These are phyloP conservation scores for Odocoileus virginianus DNA, from an alignment of 2,113 vertebrate genomes.

Conservation along the genomic window DNA sequence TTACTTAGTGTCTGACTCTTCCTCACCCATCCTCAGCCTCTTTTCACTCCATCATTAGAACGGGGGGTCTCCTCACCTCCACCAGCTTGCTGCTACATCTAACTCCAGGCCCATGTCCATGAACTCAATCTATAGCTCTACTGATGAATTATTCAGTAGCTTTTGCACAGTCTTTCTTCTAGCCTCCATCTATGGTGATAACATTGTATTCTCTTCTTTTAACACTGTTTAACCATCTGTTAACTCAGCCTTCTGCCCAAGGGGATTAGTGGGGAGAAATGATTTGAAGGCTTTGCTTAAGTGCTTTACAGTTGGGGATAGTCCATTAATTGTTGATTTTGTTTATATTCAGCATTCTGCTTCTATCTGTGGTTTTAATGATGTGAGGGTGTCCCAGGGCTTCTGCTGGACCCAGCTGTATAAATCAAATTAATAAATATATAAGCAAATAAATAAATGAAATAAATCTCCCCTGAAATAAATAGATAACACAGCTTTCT, in stretches of 20 bases:
- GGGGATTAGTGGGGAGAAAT: conserved; percentile 35
- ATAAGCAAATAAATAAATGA: conserved; percentile 60
- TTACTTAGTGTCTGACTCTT: not conserved
- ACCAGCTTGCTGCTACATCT: not conserved
- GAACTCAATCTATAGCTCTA: not conserved
- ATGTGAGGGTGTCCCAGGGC: conserved; percentile 60
- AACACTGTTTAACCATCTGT: conserved; percentile 74
- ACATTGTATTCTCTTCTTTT: conserved; percentile 50
- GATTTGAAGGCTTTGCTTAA: conserved; percentile 62
- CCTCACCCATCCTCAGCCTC: not conserved
- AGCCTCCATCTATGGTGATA: not conserved
- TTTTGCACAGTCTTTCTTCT: conserved; percentile 8
- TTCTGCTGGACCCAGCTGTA: conserved; percentile 56
- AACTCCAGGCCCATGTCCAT: not conserved
- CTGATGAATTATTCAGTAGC: conserved; percentile 21
- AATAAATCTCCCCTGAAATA: conserved; percentile 52
- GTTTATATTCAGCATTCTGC: conserved; percentile 71
- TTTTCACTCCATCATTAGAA: not conserved
- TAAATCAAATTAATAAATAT: conserved; percentile 70
- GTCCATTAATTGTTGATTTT: conserved; percentile 76
- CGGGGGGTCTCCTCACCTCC: not conserved
- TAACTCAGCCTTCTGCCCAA: conserved; percentile 61
- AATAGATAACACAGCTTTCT: conserved; percentile 49
- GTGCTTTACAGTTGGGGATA: conserved; percentile 59
- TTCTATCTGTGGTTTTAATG: conserved; percentile 69